phyloP scores from a whole-genome alignment of 2,888 invertebrate species.

The Zaprionus lineosus region DNA sequence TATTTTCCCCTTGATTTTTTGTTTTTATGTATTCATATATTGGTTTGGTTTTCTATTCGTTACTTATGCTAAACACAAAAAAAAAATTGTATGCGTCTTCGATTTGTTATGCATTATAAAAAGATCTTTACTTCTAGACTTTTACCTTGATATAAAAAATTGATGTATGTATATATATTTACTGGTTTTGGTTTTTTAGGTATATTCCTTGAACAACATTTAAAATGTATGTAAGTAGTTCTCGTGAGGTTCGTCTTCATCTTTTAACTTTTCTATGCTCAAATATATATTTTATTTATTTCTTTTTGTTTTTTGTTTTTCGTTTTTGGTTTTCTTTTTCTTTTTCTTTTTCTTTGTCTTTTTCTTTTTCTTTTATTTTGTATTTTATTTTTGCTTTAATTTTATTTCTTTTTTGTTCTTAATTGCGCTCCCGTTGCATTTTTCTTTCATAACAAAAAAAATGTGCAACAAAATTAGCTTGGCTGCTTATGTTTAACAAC shows the following conservation, averaged over 20 bases:
- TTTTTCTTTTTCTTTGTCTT: conserved; percentile 24
- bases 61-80: conserved; percentile 68
- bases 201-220: conserved; percentile 70
- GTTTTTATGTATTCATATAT: conserved; percentile 1
- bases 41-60: conserved; percentile 14
- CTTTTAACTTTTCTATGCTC: conserved; percentile 22
- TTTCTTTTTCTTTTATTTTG: conserved; percentile 38
- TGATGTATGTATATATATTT: conserved; percentile 40
- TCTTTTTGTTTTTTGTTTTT: conserved; percentile 6
- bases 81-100: conserved; percentile 62
- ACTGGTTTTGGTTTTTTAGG: too few relatives aligned
- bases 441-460: conserved; percentile 22
- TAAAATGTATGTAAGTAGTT: conserved; percentile 67
- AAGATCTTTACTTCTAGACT: conserved; percentile 44
- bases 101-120: conserved; percentile 49
- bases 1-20: background rate
- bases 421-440: conserved; percentile 45
- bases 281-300: conserved; percentile 1
- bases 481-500: conserved; percentile 67
- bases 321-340: background rate
- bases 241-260: conserved; percentile 66
- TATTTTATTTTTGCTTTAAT: background rate
- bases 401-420: conserved; percentile 12
- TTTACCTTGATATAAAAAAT: conserved; percentile 48
- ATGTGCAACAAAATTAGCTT: conserved; percentile 70